phyloP scores from a whole-genome alignment of 2,113 vertebrate genomes.

The Lagopus muta region DNA sequence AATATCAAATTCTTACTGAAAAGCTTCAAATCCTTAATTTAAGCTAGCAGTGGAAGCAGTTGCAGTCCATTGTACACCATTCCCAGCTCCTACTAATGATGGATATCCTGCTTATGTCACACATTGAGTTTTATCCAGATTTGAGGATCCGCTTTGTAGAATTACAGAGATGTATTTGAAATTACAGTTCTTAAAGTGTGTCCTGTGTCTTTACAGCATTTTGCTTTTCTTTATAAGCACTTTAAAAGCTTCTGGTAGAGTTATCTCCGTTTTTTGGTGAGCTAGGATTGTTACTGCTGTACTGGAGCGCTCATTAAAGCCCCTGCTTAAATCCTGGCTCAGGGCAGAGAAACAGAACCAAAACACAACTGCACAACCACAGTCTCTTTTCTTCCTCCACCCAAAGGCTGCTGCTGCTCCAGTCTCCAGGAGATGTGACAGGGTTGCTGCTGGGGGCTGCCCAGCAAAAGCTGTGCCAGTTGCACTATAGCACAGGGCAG shows the following conservation, averaged over 20 bases:
- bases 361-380: background rate
- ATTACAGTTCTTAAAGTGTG: background rate
- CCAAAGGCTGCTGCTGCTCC: background rate
- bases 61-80: background rate
- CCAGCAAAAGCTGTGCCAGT: background rate
- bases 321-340: constrained; percentile 13
- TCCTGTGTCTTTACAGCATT: background rate
- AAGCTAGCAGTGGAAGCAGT: background rate
- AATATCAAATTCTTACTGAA: background rate
- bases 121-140: background rate
- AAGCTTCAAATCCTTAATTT: constrained; percentile 10
- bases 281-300: background rate
- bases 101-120: background rate
- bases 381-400: background rate
- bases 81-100: background rate
- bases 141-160: background rate
- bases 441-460: background rate
- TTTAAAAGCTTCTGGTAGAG: background rate
- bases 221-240: background rate
- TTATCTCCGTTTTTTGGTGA: background rate
- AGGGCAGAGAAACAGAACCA: background rate
- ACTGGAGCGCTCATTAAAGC: background rate
- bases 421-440: background rate
- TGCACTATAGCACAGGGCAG: background rate
- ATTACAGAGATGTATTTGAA: background rate